A percentile compares a stretch with the other conserved stretches of the same genome.
phyloP scores from a whole-genome alignment of 2,113 vertebrate genomes.

The Vulpes vulpes region DNA sequence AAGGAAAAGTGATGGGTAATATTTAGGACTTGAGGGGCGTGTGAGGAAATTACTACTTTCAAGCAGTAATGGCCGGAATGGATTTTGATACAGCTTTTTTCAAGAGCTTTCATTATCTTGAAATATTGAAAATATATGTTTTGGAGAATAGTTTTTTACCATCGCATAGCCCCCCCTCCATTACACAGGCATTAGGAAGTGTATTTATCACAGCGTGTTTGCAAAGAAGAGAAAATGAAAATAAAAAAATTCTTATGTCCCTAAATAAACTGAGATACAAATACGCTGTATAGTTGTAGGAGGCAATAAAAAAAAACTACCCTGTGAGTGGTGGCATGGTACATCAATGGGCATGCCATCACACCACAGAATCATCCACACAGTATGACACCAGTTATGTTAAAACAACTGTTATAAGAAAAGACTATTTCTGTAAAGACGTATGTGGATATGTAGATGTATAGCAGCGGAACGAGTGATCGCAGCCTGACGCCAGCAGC shows the following conservation, averaged over 20 bases:
- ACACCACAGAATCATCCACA: not conserved
- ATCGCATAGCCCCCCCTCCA: not conserved
- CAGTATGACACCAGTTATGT: not conserved
- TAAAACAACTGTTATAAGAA: conserved; percentile 36
- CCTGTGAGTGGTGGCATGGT: not conserved
- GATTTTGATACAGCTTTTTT: not conserved
- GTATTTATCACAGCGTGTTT: not conserved
- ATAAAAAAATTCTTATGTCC: not conserved
- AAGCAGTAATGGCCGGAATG: not conserved
- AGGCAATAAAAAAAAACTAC: conserved; percentile 43
- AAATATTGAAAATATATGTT: conserved; percentile 48
- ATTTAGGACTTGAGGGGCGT: not conserved
- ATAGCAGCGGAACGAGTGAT: not conserved
- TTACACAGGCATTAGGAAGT: not conserved
- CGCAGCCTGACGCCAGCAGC: conserved; percentile 26
- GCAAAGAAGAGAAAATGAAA: not conserved
- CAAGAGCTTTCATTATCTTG: not conserved
- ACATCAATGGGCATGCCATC: conserved; percentile 11
- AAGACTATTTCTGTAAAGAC: not conserved
- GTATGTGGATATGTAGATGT: not conserved
- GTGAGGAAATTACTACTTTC: not conserved
- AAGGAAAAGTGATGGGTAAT: not conserved
- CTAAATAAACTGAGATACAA: not conserved
- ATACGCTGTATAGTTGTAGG: not conserved
- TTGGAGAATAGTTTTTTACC: not conserved